Conservation (phyloP, 2,888 invertebrate genomes). For the Himalopsyche kuldschensis region DNA sequence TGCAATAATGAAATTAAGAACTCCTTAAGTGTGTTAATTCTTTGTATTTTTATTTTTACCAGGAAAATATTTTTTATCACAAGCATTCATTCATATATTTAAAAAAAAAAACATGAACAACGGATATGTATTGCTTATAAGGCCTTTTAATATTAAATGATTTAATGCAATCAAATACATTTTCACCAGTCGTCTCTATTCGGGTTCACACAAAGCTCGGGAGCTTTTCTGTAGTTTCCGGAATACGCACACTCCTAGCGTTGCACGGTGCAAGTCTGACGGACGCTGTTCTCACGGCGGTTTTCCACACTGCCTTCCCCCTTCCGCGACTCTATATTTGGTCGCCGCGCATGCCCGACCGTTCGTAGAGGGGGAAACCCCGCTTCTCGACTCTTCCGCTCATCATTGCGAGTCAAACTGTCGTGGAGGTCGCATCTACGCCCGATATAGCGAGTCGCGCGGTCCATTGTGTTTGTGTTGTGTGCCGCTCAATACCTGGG, state of each 20-base stretch:
- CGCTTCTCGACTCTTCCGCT: background rate
- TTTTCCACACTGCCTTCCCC: conserved; percentile 9
- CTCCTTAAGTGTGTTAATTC: no score
- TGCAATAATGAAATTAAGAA: no score
- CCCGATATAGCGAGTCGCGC: background rate
- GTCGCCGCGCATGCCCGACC: background rate
- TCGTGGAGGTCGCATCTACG: conserved; percentile 41
- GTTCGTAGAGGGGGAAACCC: conserved; percentile 8
- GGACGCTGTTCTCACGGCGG: background rate
- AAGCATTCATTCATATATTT: no score
- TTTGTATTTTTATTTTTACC: no score
- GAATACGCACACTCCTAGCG: background rate
- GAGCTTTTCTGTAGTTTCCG: background rate
- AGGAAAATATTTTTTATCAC: no score
- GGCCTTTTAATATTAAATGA: no score
- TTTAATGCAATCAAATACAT: no score
- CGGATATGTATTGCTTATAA: no score
- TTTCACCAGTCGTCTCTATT: no score
- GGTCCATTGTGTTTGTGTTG: conserved; percentile 10
- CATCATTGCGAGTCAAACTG: conserved; percentile 41
- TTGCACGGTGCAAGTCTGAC: background rate
- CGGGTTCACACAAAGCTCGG: background rate
- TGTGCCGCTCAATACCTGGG: background rate
- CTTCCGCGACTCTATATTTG: background rate
- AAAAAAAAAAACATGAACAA: no score